Evolutionary conservation across 1,140 invertebrate genomes (phyloP).

Genomic region (Chironomus tepperi): DNA sequence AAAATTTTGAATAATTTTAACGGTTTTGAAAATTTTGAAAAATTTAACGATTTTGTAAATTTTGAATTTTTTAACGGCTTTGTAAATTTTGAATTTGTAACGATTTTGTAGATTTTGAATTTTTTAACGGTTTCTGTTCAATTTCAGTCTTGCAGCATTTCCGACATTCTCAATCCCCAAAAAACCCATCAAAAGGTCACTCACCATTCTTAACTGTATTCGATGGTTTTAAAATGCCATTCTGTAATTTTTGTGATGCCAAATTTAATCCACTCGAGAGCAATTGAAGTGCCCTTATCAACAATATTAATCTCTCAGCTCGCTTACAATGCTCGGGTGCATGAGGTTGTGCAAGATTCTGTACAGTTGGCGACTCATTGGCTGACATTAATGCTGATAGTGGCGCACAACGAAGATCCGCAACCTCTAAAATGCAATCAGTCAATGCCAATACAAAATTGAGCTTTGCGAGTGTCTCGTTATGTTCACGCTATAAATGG

Average conservation of each 20-base stretch:
- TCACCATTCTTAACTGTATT: slow-evolving; percentile 80
- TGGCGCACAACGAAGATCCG: slow-evolving; percentile 64
- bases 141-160: not conserved
- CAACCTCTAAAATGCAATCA: slow-evolving; percentile 83
- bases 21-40: no score
- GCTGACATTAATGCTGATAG: slow-evolving; percentile 47
- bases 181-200: no score
- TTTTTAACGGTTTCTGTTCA: not conserved
- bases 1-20: no score
- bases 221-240: slow-evolving; percentile 77
- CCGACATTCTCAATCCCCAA: no score
- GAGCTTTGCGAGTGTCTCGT: slow-evolving; percentile 86
- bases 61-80: not conserved
- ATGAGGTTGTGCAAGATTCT: slow-evolving; percentile 40
- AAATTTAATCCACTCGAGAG: slow-evolving; percentile 84
- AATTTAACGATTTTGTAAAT: no score
- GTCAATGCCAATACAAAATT: slow-evolving; percentile 87
- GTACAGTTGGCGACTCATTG: slow-evolving; percentile 29
- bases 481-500: slow-evolving; percentile 67
- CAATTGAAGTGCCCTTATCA: slow-evolving; percentile 83
- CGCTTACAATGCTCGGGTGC: slow-evolving; percentile 48
- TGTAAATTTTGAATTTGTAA: not conserved
- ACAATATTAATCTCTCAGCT: slow-evolving; percentile 84
- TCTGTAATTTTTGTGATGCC: slow-evolving; percentile 78
- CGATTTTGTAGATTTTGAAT: not conserved